Evolutionary conservation across 1,140 invertebrate genomes (phyloP), one percentile per base, ranked within the genome.

Genomic region (Drosophila elegans): DNA sequence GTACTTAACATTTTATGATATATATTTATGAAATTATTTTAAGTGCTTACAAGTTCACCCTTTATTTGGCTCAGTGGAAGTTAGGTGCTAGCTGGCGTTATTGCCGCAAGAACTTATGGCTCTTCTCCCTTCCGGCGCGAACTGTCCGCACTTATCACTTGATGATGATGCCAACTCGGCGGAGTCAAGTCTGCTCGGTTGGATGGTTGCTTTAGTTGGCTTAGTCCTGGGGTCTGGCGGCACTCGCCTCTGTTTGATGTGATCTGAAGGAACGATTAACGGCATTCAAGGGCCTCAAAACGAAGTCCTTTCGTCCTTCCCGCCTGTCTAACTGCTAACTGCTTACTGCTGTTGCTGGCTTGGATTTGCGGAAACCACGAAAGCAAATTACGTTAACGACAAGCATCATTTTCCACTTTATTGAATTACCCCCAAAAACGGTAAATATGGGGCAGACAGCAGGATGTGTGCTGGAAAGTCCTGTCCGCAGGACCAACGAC

Each of bases 261-360:
- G 84, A 89, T 89, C 83, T 89, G 80, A 84, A 89, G 83, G 89
- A 84, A 84, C 84, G 83, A 88, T 88, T 88, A 88, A 84, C 83
- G 80, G 67, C 76, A 71, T 80, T 89, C 52, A 89, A 88, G 84
- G 73, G 67, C 51, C 60, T 66, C 64, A 42, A n/a, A 67, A 67
- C 53, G 53, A 59, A 64, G 52, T 55, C 54, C 54, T 51, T 32
- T 34, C 21, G 16, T 48, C 2, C 11, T 41, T 12, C 11, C 41
- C n/a, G 12, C 32, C 42, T 38, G 42, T 60, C 27, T 46, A 54
- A 25, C 44, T 60, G 80, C 64, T 36, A 54, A 49, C 55, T 51
- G 42, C 53, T 62, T 53, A 48, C 53, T 66, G 54, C 54, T 64
- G 75, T 49, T 74, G 71, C 54, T 74, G 76, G 72, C 76, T 21